phyloP scores from a whole-genome alignment of 1,140 invertebrate genomes.

The Globodera rostochiensis region DNA sequence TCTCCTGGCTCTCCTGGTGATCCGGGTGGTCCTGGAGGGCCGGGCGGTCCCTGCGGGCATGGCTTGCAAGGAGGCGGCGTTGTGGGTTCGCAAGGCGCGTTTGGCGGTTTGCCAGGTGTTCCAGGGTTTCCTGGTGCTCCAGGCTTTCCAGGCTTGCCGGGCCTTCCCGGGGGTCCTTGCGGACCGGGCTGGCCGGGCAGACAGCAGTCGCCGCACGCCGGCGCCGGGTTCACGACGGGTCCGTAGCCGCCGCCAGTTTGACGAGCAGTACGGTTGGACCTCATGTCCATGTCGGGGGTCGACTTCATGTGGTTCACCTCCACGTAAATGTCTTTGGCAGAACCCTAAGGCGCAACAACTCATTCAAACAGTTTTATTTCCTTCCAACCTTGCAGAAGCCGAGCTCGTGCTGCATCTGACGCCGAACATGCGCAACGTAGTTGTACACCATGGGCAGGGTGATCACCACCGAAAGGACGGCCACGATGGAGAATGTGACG shows the following conservation, averaged over 20 bases:
- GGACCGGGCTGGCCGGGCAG: constrained; percentile 55
- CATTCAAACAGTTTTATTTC: neutral
- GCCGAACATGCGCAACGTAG: constrained; percentile 51
- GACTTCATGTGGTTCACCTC: constrained; percentile 57
- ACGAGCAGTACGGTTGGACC: constrained; percentile 51
- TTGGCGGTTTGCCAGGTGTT: constrained; percentile 46
- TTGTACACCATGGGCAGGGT: constrained; percentile 59
- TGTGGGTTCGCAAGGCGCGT: constrained; percentile 43
- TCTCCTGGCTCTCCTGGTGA: constrained; percentile 45
- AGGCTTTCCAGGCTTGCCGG: constrained; percentile 45
- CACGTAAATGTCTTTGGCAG: constrained; percentile 57
- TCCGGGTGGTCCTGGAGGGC: constrained; percentile 45
- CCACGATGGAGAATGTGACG: constrained; percentile 53
- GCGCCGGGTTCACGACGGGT: constrained; percentile 51
- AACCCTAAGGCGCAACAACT: constrained; percentile 39
- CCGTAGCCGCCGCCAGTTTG: constrained; percentile 50
- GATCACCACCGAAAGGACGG: constrained; percentile 53
- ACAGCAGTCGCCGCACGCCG: constrained; percentile 53
- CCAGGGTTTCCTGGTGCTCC: constrained; percentile 50
- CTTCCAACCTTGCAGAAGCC: constrained; percentile 50
- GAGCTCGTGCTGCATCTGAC: constrained; percentile 60
- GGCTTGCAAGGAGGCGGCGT: constrained; percentile 54
- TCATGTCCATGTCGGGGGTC: constrained; percentile 38
- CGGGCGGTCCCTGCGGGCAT: constrained; percentile 51
- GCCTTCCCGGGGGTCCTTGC: constrained; percentile 46